Conservation (phyloP, 2,113 vertebrate genomes). For the Hippocampus comes region DNA sequence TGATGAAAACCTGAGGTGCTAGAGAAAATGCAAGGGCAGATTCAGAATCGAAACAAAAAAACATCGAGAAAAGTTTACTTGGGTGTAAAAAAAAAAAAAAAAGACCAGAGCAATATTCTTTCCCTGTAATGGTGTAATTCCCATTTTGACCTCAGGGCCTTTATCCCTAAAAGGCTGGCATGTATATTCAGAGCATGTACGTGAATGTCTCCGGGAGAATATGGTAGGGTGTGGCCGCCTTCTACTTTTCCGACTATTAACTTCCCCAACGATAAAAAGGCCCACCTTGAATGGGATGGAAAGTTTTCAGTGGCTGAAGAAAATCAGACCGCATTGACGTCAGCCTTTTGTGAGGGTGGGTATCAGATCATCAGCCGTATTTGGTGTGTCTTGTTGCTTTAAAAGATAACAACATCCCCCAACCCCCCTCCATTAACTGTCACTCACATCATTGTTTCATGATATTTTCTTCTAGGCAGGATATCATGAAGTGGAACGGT, state of each 20-base stretch:
- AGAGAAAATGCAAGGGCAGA: no score
- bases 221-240: conserved; percentile 16
- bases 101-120: neutral
- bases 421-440: neutral
- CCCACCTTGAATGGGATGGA: neutral
- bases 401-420: neutral
- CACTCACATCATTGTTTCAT: neutral
- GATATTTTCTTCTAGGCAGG: conserved; percentile 77
- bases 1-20: no score
- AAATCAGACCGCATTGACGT: conserved; percentile 9
- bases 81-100: no score
- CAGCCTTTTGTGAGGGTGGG: conserved; percentile 2
- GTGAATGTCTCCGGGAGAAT: conserved; percentile 7
- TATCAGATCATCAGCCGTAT: neutral
- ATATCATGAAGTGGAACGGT: conserved; percentile 97
- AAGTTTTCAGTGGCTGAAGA: conserved; percentile 13
- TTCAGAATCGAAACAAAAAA: no score
- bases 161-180: neutral
- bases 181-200: neutral
- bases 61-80: no score
- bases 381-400: conserved; percentile 2
- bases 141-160: neutral
- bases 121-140: neutral
- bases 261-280: conserved; percentile 14
- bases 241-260: conserved; percentile 15